These are phyloP conservation scores for Thalassoma bifasciatum DNA, from an alignment of 2,113 vertebrate species.

Conservation along the genomic window DNA sequence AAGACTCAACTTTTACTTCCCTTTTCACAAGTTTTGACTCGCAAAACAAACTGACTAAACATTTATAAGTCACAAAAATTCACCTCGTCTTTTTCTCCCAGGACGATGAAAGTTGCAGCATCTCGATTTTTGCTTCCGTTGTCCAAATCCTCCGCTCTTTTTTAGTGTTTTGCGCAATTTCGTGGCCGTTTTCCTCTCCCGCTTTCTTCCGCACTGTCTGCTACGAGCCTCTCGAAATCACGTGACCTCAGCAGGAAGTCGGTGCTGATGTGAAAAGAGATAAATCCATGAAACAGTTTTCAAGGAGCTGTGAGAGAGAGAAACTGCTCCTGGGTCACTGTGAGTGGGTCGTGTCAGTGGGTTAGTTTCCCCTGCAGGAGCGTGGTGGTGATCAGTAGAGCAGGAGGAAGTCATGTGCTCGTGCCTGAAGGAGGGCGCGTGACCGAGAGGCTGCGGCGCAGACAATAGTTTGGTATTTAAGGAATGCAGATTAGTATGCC, in stretches of 20 bases:
- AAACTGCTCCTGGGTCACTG: too few species aligned
- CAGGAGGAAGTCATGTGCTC: conserved; percentile 58
- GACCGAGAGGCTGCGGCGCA: conserved; percentile 31
- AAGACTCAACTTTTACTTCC: neutral
- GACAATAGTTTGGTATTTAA: conserved; percentile 45
- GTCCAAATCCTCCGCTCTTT: neutral
- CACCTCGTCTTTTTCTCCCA: neutral
- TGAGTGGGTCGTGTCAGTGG: neutral
- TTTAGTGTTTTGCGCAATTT: neutral
- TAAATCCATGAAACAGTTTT: neutral
- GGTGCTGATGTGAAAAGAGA: conserved; percentile 5
- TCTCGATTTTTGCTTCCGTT: neutral
- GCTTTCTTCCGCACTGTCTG: conserved; percentile 36
- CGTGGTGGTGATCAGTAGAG: neutral
- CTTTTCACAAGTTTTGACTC: neutral
- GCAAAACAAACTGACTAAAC: neutral
- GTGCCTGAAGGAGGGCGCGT: conserved; percentile 47
- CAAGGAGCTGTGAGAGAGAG: neutral
- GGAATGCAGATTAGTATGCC: conserved; percentile 44
- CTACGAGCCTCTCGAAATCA: conserved; percentile 13
- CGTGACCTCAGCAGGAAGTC: conserved; percentile 45
- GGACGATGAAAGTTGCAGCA: neutral
- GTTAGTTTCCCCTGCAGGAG: neutral
- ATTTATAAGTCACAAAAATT: neutral
- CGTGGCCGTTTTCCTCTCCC: neutral